Evolutionary conservation across 2,888 invertebrate species (phyloP), one percentile per base, ranked within the genome.

Genomic region (Drosophila monieri): DNA sequence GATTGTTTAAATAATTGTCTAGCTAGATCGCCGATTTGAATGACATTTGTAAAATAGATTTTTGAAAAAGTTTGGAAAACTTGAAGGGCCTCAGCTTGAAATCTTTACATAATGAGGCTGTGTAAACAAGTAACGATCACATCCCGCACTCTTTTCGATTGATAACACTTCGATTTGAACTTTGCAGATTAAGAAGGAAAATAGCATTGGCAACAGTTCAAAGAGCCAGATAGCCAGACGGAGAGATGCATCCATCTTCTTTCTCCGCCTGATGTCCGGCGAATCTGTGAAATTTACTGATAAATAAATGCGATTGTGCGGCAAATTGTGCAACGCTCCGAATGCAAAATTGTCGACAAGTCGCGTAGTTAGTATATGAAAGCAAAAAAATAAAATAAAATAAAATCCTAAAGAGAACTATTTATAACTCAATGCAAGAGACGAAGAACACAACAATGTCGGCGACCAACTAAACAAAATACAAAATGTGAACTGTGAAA

Each of bases 301-400:
- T 84, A 84, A 84, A 84, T 86, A 84, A 84, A 86, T 73, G 85
- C 77, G 84, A 86, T 84, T 84, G 84, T 84, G 84, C 84, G 86
- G 74, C 86, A 81, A 81, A 81, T 81, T 81, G 85, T 78, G 80
- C 72, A 81, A 81, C 85, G 81, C 77, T 85, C 80, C 83, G 72
- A 75, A 77, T 84, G 73, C 68, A 54, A 84, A 80, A 78, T 80
- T 80, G 80, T 84, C 78, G 85, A 80, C 80, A 84, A 80, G 78
- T 55, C 73, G 73, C 65, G 69, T 57, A 41, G 71, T 71, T 57
- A 71, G 35, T 70, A 41, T 56, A 47, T 14, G 35, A 39, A 57
- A 18, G 14, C 39, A 47, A 14, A 37, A n/a, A 49, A 53, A 70
- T 64, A 62, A 55, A 32, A 44, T 23, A 46, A 61, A 49, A 25